Evolutionary conservation across 2,888 invertebrate genomes (phyloP).

Genomic region (Athripsodes cinereus): DNA sequence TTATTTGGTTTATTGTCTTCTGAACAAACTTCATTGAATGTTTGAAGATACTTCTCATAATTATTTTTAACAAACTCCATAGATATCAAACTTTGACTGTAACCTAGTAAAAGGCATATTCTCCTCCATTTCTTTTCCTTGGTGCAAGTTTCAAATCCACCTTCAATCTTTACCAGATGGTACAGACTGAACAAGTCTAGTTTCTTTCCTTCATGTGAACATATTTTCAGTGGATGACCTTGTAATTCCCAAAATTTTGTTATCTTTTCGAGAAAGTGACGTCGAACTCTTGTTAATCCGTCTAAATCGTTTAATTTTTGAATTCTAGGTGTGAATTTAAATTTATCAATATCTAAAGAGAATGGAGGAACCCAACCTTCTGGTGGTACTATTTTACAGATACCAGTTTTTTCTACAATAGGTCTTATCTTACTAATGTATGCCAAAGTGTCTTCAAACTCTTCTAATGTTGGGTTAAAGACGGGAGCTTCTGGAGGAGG

Average conservation of each 20-base stretch:
- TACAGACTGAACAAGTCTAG: conserved; percentile 64
- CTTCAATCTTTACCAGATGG: conserved; percentile 53
- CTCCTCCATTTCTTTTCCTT: conserved; percentile 62
- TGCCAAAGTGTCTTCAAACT: conserved; percentile 66
- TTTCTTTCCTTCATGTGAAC: conserved; percentile 63
- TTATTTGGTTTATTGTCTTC: conserved; percentile 38
- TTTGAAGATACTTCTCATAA: conserved; percentile 63
- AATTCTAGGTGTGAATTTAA: conserved; percentile 50
- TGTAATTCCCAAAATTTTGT: conserved; percentile 71
- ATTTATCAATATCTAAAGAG: conserved; percentile 65
- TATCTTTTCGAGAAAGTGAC: conserved; percentile 67
- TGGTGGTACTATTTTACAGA: conserved; percentile 73
- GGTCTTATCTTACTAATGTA: conserved; percentile 70
- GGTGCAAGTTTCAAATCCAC: conserved; percentile 54
- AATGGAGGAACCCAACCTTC: conserved; percentile 73
- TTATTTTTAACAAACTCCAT: conserved; percentile 54
- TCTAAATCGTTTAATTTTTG: conserved; percentile 52
- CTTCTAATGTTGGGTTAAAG: conserved; percentile 65
- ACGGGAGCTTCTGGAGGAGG: conserved; percentile 61
- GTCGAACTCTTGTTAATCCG: conserved; percentile 65
- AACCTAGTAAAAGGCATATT: conserved; percentile 57
- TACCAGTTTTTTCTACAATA: conserved; percentile 65
- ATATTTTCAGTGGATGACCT: conserved; percentile 58
- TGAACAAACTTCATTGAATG: conserved; percentile 56
- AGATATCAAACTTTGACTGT: conserved; percentile 51